A percentile compares a stretch with the other conserved stretches of the same genome.
Conservation (phyloP, 2,888 invertebrate species). For the Argyresthia albistria region DNA sequence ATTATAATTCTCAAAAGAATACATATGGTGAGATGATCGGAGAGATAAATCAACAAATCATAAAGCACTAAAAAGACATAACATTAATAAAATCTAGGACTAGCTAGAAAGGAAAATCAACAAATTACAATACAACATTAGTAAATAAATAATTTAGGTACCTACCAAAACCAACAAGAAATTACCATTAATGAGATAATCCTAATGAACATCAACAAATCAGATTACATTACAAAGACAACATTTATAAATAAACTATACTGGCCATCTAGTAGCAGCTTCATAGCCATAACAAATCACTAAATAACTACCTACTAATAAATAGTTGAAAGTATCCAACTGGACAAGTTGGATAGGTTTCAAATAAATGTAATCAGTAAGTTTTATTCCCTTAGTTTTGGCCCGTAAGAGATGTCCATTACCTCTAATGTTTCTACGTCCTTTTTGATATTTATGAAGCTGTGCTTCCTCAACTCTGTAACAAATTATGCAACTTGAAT, state of each 20-base stretch:
- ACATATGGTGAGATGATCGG: neutral
- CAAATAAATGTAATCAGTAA: neutral
- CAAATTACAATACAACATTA: constrained; percentile 1
- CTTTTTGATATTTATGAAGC: constrained; percentile 36
- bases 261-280: neutral
- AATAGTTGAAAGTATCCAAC: neutral
- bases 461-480: constrained; percentile 50
- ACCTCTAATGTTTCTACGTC: constrained; percentile 36
- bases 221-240: too few species aligned
- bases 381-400: constrained; percentile 12
- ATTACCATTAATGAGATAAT: too few species aligned
- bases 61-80: neutral
- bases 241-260: too few species aligned
- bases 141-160: neutral
- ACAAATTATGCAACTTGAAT: constrained; percentile 10
- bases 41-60: neutral
- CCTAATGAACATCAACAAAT: too few species aligned
- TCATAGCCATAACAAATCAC: neutral
- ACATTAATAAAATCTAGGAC: too few species aligned
- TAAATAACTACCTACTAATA: constrained; percentile 2
- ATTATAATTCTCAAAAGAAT: neutral
- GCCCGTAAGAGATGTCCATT: constrained; percentile 31
- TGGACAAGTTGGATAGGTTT: neutral
- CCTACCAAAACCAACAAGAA: too few species aligned
- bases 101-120: neutral